Evolutionary conservation across 2,113 vertebrate species (phyloP).

Genomic region (Tupaia chinensis): DNA sequence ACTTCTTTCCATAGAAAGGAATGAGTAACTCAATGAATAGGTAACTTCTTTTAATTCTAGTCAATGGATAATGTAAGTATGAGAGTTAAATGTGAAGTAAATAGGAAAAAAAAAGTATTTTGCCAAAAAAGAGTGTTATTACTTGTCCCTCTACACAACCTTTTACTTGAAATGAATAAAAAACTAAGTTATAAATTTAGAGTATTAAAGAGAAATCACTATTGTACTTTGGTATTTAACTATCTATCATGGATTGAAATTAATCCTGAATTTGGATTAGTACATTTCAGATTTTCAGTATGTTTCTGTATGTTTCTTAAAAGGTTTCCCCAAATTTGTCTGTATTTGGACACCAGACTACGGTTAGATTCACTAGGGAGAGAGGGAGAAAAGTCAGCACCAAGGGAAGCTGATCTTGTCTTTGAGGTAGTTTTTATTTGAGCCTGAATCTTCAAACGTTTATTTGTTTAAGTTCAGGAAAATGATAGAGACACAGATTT

Average conservation of each 20-base stretch:
- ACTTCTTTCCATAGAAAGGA: neutral
- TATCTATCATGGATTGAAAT: neutral
- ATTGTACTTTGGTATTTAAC: conserved; percentile 46
- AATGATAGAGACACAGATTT: neutral
- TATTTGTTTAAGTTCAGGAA: neutral
- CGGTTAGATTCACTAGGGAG: neutral
- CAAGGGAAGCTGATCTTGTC: neutral
- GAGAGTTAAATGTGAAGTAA: conserved; percentile 27
- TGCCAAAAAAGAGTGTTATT: neutral
- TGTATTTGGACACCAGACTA: neutral
- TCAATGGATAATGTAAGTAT: neutral
- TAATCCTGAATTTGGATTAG: neutral
- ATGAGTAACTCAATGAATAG: neutral
- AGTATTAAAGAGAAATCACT: neutral
- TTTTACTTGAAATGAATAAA: neutral
- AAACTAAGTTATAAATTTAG: neutral
- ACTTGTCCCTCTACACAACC: neutral
- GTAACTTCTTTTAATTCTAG: neutral
- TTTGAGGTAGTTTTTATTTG: neutral
- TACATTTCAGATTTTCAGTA: conserved; percentile 1
- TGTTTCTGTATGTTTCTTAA: conserved; percentile 17
- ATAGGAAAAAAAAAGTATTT: neutral
- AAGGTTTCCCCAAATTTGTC: neutral
- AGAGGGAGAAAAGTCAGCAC: neutral
- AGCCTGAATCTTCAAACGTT: neutral